Conservation (phyloP, 2,113 vertebrate genomes). For the Castor canadensis region DNA sequence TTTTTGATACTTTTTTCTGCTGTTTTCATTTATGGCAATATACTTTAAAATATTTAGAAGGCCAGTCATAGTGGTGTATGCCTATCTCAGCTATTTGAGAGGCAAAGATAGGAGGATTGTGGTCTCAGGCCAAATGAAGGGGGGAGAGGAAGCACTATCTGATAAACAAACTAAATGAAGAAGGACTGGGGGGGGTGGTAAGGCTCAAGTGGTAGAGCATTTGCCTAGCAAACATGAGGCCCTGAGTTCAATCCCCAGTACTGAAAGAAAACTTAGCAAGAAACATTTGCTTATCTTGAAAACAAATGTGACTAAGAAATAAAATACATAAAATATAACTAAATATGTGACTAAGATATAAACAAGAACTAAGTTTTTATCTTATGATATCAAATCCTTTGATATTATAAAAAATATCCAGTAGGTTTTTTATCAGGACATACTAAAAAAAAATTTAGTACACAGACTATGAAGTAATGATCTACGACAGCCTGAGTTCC, state of each 20-base stretch:
- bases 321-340: no score
- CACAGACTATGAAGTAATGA: not conserved
- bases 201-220: no score
- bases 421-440: not conserved
- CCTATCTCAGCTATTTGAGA: no score
- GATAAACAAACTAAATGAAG: no score
- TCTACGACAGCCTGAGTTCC: not conserved
- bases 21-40: not conserved
- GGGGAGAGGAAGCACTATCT: no score
- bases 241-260: no score
- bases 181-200: no score
- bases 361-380: not conserved
- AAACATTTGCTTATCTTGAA: slow-evolving; percentile 20
- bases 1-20: not conserved
- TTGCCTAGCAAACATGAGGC: no score
- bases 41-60: not conserved
- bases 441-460: not conserved
- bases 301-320: not conserved
- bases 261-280: not conserved
- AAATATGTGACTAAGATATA: not conserved
- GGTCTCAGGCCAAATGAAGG: no score
- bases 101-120: no score
- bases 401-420: not conserved
- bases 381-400: not conserved
- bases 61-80: no score